Evolutionary conservation across 1,140 invertebrate genomes (phyloP), one percentile per base, ranked within the genome.

Genomic region (Trinorchestia longiramus): DNA sequence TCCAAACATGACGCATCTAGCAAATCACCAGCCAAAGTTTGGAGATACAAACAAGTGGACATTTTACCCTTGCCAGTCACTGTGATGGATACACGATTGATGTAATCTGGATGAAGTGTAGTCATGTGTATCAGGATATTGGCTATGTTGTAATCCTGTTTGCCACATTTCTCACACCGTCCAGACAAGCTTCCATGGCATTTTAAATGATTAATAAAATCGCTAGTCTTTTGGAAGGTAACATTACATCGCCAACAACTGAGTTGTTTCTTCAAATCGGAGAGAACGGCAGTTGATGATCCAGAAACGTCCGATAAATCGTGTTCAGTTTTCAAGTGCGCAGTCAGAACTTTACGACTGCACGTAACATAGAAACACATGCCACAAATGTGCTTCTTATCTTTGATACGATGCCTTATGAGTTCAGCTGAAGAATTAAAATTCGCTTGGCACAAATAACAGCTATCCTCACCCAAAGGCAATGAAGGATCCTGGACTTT

Each of bases 301-400:
- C 40, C 44, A 47, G 92, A 94, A 3, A 43, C 6, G 43, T 45
- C 92, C 6, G 19, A 6, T n/a, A 88, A 91, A 77, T 87, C 94
- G 43, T 47, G 96, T 28, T 96, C 95, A 90, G 94, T 53, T 45
- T 91, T 92, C 96, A 97, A 96, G 88, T 97, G 96, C 0, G 95
- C 45, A 11, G 95, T 87, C 43, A 97, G 95, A 88, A 96, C 95
- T 43, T 96, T 88, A 41, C 96, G 95, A 92, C 96, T 97, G 47
- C 96, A 97, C 0, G 96, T 96, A 23, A 96, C 95, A 88, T 96
- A 96, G 43, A 95, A 95, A 95, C 96, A 97, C 42, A 96, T 96
- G 43, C 96, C 94, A 96, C 96, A 97, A 95, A 96, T 95, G 87
- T 96, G 96, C 95, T 96, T 95, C 94, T 97, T 97, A n/a, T 96